Evolutionary conservation across 1,140 invertebrate species (phyloP).

Genomic region (Lordiphosa mommai): DNA sequence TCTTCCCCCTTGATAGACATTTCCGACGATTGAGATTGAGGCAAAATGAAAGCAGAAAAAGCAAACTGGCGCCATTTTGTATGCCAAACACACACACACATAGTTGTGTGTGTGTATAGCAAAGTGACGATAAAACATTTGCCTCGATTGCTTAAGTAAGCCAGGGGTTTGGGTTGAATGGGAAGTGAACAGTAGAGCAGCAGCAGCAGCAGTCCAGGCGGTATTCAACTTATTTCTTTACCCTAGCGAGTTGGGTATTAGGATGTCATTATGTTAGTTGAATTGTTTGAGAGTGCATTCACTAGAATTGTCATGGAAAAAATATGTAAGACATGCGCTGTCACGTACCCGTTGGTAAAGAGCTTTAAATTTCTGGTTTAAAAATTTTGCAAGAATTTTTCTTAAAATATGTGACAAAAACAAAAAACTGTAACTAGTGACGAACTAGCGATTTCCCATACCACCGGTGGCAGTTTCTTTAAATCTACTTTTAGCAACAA

Average conservation of each 20-base stretch:
- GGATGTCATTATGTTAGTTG: constrained; percentile 49
- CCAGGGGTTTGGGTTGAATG: constrained; percentile 38
- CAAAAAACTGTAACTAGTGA: no score
- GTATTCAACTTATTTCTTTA: constrained; percentile 37
- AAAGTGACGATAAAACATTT: constrained; percentile 77
- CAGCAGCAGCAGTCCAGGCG: constrained; percentile 16
- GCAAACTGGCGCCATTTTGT: constrained; percentile 66
- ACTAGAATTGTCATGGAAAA: no score
- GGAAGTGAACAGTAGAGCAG: constrained; percentile 26
- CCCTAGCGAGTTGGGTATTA: constrained; percentile 50
- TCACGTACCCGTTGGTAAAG: no score
- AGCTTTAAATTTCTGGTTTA: no score
- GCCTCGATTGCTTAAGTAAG: constrained; percentile 74
- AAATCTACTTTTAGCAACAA: no score
- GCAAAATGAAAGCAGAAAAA: constrained; percentile 33
- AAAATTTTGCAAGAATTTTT: no score
- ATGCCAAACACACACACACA: constrained; percentile 51
- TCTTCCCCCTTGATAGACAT: constrained; percentile 38
- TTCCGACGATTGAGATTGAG: constrained; percentile 57
- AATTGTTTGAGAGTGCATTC: constrained; percentile 11
- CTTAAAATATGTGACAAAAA: no score
- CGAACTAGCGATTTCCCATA: no score
- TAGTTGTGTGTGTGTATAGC: constrained; percentile 38
- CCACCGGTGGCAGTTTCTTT: no score
- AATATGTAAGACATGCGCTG: no score